A percentile compares a stretch with the other conserved stretches of the same genome.
Conservation (phyloP, 2,888 invertebrate species). For the Torymus texanus region DNA sequence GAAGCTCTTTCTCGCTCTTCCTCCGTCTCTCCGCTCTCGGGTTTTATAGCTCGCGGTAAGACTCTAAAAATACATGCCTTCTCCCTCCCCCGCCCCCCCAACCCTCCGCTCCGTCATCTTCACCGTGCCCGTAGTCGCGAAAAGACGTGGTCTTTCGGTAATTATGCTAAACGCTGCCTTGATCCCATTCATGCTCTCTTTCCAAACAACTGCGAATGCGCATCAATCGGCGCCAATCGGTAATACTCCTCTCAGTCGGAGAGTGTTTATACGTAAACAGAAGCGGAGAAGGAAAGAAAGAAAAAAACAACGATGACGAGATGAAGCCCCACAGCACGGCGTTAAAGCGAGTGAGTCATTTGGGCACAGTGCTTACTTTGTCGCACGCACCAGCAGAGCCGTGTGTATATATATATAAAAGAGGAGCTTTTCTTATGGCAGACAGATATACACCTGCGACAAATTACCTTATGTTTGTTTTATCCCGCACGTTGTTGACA, state of each 20-base stretch:
- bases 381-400: slow-evolving; percentile 47
- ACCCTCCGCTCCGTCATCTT: no score
- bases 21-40: slow-evolving; percentile 55
- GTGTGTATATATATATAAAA: no score
- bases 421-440: no score
- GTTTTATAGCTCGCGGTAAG: slow-evolving; percentile 58
- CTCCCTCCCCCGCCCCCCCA: background rate
- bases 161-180: slow-evolving; percentile 46
- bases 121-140: background rate
- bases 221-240: slow-evolving; percentile 19
- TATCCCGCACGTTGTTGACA: no score
- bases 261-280: slow-evolving; percentile 13
- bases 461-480: no score
- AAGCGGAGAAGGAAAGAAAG: background rate
- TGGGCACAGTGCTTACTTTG: slow-evolving; percentile 60
- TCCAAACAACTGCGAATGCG: slow-evolving; percentile 22
- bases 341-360: slow-evolving; percentile 29
- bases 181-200: slow-evolving; percentile 40
- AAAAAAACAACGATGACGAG: background rate
- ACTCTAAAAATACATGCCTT: slow-evolving; percentile 62
- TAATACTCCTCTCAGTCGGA: no score
- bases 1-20: slow-evolving; percentile 41
- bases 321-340: no score
- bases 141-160: slow-evolving; percentile 16
- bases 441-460: no score